phyloP scores from a whole-genome alignment of 2,113 vertebrate genomes.

The Eretmochelys imbricata region DNA sequence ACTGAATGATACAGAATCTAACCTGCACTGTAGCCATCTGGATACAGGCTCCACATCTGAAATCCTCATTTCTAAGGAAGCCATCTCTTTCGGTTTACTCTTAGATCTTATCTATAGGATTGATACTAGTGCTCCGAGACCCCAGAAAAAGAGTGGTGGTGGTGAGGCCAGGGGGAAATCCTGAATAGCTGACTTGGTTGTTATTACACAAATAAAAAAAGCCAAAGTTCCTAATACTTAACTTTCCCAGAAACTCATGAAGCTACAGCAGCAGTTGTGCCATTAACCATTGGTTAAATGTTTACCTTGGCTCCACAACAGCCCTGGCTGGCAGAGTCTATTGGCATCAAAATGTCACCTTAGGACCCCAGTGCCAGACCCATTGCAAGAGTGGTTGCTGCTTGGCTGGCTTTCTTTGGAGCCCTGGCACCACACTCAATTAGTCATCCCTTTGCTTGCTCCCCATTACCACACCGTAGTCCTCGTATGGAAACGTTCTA shows the following conservation, averaged over 20 bases:
- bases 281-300: constrained; percentile 8
- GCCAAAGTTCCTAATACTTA: not conserved
- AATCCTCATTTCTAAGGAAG: not conserved
- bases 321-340: not conserved
- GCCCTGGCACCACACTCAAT: not conserved
- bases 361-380: not conserved
- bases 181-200: not conserved
- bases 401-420: not conserved
- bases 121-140: not conserved
- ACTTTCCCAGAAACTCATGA: not conserved
- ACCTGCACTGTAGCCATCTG: not conserved
- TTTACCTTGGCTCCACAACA: not conserved
- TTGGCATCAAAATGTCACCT: rapidly evolving
- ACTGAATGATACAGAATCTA: too few relatives aligned
- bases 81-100: not conserved
- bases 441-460: not conserved
- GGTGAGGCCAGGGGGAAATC: not conserved
- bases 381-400: not conserved
- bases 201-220: not conserved
- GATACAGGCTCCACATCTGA: not conserved
- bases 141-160: not conserved
- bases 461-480: rapidly evolving
- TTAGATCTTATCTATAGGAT: not conserved
- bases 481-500: not conserved
- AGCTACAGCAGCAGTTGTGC: not conserved